Base-by-base conservation (phyloP, 2,888 invertebrate genomes). In the Pediacus dermestoides region DNA sequence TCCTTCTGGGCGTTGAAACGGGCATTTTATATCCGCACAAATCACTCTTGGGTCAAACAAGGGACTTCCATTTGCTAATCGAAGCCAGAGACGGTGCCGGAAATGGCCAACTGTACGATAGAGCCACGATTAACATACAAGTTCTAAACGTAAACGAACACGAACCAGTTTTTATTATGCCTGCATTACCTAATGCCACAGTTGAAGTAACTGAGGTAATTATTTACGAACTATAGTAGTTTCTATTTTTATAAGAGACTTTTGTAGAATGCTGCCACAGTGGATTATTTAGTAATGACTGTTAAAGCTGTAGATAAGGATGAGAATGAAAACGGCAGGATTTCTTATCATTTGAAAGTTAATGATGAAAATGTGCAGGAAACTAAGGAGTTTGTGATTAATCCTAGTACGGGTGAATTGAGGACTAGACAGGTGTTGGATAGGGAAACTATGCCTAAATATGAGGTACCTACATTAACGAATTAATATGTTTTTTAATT, bases 251-350 rank as follows among this genome's bases (percentile, higher is more conserved):
- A 23, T 23, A 10, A 9, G 3, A n/a, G 10, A 23, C n/a, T 47
- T 51, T 68, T 68, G 33, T 48, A 79, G 84, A 88, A 87, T 54
- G 80, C 82, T 33, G 85, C 85, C 0, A 78, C 81, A 50, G 77
- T 81, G 1, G 82, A 85, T 57, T 85, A 83, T 61, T 69, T 88
- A 2, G 80, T 93, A 43, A 80, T 90, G 61, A 86, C 85, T 1
- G 84, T 92, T 1, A 81, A 82, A 60, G 93, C 93, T 0, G 75
- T 76, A 1, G 93, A 93, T 61, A 79, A 80, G 49, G 92, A 93
- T 61, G 74, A 77, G 0, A 90, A 89, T 1, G 85, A 86, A 49
- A 91, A 89, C 65, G 92, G 92, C 1, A 74, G 81, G 34, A 76
- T 93, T 0, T 85, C 86, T 1, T 94, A 93, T 69, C 87, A 84